Base-by-base conservation (phyloP, 2,113 vertebrate genomes). In the Amphilophus citrinellus region DNA sequence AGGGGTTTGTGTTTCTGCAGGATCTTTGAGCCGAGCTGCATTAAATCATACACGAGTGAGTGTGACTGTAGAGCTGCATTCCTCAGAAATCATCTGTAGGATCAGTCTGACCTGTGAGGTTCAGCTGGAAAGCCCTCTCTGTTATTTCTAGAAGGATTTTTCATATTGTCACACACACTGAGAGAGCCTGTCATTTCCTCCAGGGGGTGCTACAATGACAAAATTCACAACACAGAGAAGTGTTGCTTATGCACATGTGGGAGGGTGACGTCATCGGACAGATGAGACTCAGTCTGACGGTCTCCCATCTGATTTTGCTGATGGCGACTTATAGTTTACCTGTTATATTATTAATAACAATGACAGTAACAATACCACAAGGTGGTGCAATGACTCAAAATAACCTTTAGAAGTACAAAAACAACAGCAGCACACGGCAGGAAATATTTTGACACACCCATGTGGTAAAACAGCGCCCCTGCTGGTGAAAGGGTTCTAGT, bases 201-300 rank as follows among this genome's bases (percentile, higher is more conserved):
- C 79, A 94, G 96, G 59, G 91, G 94, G 91, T 2, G 79, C 87
- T 90, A 82, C 56, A 65, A 61, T 85, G 50, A 84, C 79, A 94
- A 65, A 35, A 17, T 77, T 78, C 4, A 30, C 24, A 7, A 53
- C 66, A 27, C 65, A 27, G 27, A 47, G 35, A 78, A 3, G 17
- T 71, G 17, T 60, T 7, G 42, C 39, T 78, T 59, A 77, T 7
- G 10, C 50, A 7, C 15, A 0, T 50, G 42, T 50, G 65, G 42
- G 42, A 68, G 22, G 42, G 24, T 50, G 42, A 50, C 18, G 18
- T 10, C 22, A 71, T 71, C 9, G 47, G 47, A 68, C 42, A 30
- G 65, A 50, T 50, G 24, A 71, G 17, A 47, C 42, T 1, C 42
- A 47, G 44, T 71, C 65, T 15, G 42, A 27, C 42, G 42, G 47